Percentiles rank a stretch among this genome's conserved stretches.
phyloP scores from a whole-genome alignment of 1,140 invertebrate genomes.

The Drosophila guanche region DNA sequence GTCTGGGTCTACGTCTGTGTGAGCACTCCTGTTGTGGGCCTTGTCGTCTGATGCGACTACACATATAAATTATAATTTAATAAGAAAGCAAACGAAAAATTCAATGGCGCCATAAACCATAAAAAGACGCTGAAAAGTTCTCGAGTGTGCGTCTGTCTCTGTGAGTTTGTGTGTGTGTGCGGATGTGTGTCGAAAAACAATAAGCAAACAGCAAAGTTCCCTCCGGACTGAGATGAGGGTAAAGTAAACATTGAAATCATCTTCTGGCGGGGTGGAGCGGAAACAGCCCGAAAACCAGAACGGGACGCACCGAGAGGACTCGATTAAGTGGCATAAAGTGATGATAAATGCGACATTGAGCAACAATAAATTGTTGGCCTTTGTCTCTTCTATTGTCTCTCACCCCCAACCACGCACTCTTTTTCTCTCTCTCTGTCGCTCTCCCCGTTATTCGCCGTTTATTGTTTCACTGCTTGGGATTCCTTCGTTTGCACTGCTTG shows the following conservation, averaged over 20 bases:
- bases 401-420: no score
- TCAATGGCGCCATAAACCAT: conserved; percentile 81
- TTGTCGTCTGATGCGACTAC: conserved; percentile 52
- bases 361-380: conserved; percentile 75
- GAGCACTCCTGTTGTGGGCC: conserved; percentile 15
- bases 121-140: conserved; percentile 78
- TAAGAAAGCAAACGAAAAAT: conserved; percentile 81
- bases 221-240: conserved; percentile 47
- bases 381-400: conserved; percentile 38
- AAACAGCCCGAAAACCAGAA: conserved; percentile 26
- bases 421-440: no score
- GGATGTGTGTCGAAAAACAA: conserved; percentile 66
- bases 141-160: conserved; percentile 32
- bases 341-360: conserved; percentile 82
- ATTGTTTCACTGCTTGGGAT: conserved; percentile 19
- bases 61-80: conserved; percentile 82
- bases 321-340: conserved; percentile 82
- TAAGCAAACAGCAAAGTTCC: conserved; percentile 54
- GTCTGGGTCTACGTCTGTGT: background rate
- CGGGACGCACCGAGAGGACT: conserved; percentile 36
- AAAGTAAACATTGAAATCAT: conserved; percentile 78
- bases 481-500: conserved; percentile 49
- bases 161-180: conserved; percentile 26
- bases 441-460: conserved; percentile 29
- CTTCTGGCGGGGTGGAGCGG: conserved; percentile 56